Conservation (phyloP, 2,888 invertebrate species). For the Girardia tigrina region DNA sequence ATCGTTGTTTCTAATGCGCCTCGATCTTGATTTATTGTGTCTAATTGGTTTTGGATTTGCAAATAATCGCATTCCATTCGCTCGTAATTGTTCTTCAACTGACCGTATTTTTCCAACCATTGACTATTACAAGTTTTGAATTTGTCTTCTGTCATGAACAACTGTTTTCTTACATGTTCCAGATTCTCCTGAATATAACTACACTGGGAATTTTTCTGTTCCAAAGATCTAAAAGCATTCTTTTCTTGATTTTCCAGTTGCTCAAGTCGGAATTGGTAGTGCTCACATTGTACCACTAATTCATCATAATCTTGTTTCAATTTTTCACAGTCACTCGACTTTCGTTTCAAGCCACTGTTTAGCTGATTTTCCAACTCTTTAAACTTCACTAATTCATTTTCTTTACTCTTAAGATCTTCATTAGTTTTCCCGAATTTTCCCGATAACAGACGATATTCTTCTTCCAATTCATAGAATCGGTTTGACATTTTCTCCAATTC, state of each 20-base stretch:
- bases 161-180: not conserved
- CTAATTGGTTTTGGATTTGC: slow-evolving; percentile 15
- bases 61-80: not conserved
- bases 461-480: not conserved
- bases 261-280: not conserved
- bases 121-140: not conserved
- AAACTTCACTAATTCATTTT: not conserved
- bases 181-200: not conserved
- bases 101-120: not conserved
- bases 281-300: not conserved
- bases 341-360: not conserved
- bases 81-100: not conserved
- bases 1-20: not conserved
- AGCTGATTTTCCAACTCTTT: not conserved
- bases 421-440: slow-evolving; percentile 14
- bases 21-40: not conserved
- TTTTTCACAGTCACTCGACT: slow-evolving; percentile 1
- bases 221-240: not conserved
- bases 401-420: not conserved
- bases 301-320: not conserved
- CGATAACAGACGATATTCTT: not conserved
- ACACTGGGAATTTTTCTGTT: not conserved
- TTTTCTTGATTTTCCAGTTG: not conserved
- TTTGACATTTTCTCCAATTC: not conserved
- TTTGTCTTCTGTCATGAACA: not conserved